Evolutionary conservation across 1,140 invertebrate genomes (phyloP), one percentile per base, ranked within the genome.

Genomic region (Octopus bimaculoides): DNA sequence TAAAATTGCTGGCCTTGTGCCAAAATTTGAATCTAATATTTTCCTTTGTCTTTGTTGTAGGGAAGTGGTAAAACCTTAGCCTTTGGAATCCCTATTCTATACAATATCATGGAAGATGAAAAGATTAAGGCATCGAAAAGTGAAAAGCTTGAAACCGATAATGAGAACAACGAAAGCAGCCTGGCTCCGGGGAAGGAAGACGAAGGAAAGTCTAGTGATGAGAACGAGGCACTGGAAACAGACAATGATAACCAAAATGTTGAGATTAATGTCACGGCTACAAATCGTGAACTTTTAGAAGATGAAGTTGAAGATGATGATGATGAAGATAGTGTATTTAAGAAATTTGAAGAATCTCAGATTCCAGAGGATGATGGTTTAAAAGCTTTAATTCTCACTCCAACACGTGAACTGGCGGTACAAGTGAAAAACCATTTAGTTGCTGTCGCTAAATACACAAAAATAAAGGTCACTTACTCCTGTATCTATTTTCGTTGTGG

Each of bases 31-130:
- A 71, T 75, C 17, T 61, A 61, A 6, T 71, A 71, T 81, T 78
- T 77, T 56, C 78, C 77, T 78, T 66, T 26, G n/a, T 78, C 61
- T 85, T 41, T 26, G 82, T 83, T 88, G 55, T 77, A 92, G 90
- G 98, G 98, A 9, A 98, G 96, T 92, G 98, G 98, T 1, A 99
- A 99, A 92, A 99, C 97, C 0, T 90, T 99, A 66, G 97, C 97
- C 0, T 99, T 99, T 93, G 96, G 95, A 5, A 95, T 99, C 81
- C 98, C 98, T 53, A 94, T 99, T 75, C 89, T 98, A 75, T 90
- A 93, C 82, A 94, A 94, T 8, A 97, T 98, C 81, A 89, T 98
- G 77, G 92, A 94, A 52, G 10, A 77, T 69, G 78, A 83, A 75
- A 80, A 73, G 71, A 26, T n/a, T 17, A 17, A 20, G 66, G 55